phyloP scores from a whole-genome alignment of 2,888 invertebrate species.

The Athetis lepigone region DNA sequence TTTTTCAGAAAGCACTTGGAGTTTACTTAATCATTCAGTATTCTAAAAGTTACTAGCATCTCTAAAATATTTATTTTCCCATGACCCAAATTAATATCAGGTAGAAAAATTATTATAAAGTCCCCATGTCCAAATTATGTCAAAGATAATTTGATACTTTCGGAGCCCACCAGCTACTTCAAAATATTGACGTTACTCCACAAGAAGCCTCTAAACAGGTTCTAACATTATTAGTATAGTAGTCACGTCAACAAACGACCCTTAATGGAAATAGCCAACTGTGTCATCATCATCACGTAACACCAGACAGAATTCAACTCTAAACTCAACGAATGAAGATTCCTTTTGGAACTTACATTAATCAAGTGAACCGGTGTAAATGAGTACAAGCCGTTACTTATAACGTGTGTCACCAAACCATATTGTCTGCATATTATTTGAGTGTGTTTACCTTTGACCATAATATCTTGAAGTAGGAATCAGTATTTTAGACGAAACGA shows the following conservation, averaged over 20 bases:
- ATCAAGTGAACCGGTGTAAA: constrained; percentile 71
- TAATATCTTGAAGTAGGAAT: constrained; percentile 54
- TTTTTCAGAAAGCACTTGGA: neutral
- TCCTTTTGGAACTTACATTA: constrained; percentile 52
- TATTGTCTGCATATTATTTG: constrained; percentile 75
- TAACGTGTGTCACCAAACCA: constrained; percentile 82
- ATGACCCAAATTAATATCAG: constrained; percentile 44
- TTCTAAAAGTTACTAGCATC: neutral
- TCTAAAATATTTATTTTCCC: constrained; percentile 25
- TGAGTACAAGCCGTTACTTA: constrained; percentile 83
- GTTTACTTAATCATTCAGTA: neutral
- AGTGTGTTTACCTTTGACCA: constrained; percentile 75
- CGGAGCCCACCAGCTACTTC: constrained; percentile 31
- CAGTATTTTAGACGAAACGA: constrained; percentile 49
- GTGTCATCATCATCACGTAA: constrained; percentile 67
- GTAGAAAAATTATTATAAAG: constrained; percentile 23
- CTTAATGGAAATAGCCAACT: constrained; percentile 73
- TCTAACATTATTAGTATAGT: constrained; percentile 70
- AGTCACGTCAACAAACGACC: constrained; percentile 83
- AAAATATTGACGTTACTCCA: constrained; percentile 44
- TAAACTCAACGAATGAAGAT: constrained; percentile 57
- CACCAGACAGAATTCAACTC: constrained; percentile 64
- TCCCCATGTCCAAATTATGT: constrained; percentile 15
- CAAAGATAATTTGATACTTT: constrained; percentile 35
- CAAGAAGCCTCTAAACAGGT: constrained; percentile 72